Base-by-base conservation (phyloP, 2,797 vertebrate species). In the Epinephelus awoara region DNA sequence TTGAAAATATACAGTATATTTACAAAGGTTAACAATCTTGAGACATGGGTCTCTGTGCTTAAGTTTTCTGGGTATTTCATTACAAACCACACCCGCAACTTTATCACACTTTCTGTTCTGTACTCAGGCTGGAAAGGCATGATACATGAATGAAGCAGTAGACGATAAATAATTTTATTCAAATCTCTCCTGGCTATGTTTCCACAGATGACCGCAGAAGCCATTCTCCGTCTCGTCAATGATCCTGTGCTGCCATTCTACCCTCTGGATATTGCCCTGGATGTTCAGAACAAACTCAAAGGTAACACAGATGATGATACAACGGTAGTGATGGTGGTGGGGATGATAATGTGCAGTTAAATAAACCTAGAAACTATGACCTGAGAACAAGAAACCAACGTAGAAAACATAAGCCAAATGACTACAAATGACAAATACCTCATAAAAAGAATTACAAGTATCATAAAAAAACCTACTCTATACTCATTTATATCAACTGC, bases 281-380 rank as follows among this genome's bases (percentile, higher is more conserved):
- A 97, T 91, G 94, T 98, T 90, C 98, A 99, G 91, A 97, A 96
- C 89, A 97, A 93, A 82, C 96, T 99, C 74, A 97, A 96, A 98
- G 97, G 97, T 99, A 96, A 94, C 70, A 12, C 4, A 12, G 85
- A 71, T 68, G 15, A 82, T 34, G 38, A 49, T 27, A 50, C 27
- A 23, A 54, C 21, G 5, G n/a, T 44, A 29, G 15, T 44, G 51
- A 7, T 52, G 15, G 19, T 34, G 34, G 15, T 50, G 44, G 19
- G 44, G 23, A 38, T 46, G 49, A 23, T 47, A 13, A 59, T 47
- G 11, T n/a, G 12, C 11, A 12, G 15, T 21, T 42, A 10, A 10
- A 42, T 42, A 4, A 42, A 42, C 40, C 49, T 13, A 7, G 6
- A 4, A 25, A 46, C 14, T n/a, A 15, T 19, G 29, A 38, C 10